Evolutionary conservation across 2,113 vertebrate species (phyloP), one percentile per base, ranked within the genome.

Genomic region (Campylorhamphus procurvoides): DNA sequence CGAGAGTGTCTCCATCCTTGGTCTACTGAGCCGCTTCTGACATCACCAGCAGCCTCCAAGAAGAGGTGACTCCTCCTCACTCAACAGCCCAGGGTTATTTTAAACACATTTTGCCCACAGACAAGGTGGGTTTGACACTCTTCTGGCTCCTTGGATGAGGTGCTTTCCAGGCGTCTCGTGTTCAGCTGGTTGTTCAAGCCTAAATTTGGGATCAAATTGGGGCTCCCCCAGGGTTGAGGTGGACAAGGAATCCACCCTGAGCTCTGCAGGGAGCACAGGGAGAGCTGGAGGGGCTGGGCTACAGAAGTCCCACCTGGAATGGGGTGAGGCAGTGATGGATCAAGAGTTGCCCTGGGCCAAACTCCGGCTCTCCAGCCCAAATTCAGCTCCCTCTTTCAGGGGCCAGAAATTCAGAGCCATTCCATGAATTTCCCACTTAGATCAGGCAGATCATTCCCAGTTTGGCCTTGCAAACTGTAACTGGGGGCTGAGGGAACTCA

Each of bases 91-190:
- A 6, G 25, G 7, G 6, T n/a, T 66, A 7, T 29, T 81, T 55
- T 4, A 74, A 83, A 49, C 6, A 11, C 0, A 0, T 1, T 28
- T 85, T 66, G 63, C 23, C 37, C 22, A 5, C 6, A 5, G 25
- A 64, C 11, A 58, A 78, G 35, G 5, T 2, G 3, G 25, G 19
- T 27, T 69, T 56, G 12, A 19, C 2, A 2, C 1, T 25, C 25
- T 63, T 25, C 18, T 35, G 9, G 12, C 22, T 35, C 22, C 56
- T 58, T 24, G 23, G 33, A 35, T 10, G 7, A 35, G 56, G 22
- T 58, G 18, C 23, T 72, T 50, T 27, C 50, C 39, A 9, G 33
- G 1, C 39, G 55, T n/a, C 25, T 35, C 2, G 0, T 4, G 9
- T 50, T 64, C 12, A 12, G 3, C 11, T 15, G 1, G 7, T 42